These are phyloP conservation scores for Gnatocerus cornutus DNA, from an alignment of 2,888 invertebrate genomes.

Conservation along the genomic window DNA sequence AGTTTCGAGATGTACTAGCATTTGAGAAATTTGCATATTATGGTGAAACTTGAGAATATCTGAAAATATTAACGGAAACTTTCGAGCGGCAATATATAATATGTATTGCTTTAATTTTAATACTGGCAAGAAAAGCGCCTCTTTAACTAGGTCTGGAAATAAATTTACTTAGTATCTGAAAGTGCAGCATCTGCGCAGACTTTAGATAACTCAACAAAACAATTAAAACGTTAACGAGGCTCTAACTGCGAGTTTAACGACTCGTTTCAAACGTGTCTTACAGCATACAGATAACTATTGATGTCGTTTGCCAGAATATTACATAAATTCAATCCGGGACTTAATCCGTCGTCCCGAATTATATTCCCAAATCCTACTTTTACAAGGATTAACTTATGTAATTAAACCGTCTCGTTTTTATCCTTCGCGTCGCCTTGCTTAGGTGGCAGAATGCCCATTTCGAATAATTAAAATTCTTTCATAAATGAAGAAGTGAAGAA, in stretches of 20 bases:
- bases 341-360: slow-evolving; percentile 31
- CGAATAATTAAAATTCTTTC: slow-evolving; percentile 53
- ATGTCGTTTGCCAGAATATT: slow-evolving; percentile 47
- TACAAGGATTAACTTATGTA: slow-evolving; percentile 42
- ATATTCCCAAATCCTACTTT: slow-evolving; percentile 37
- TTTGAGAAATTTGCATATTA: slow-evolving; percentile 69
- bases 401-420: slow-evolving; percentile 37
- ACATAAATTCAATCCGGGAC: slow-evolving; percentile 41
- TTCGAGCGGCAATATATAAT: slow-evolving; percentile 52
- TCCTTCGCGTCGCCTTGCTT: slow-evolving; percentile 7
- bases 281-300: slow-evolving; percentile 51
- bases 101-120: slow-evolving; percentile 58
- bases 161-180: slow-evolving; percentile 62
- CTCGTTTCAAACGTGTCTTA: slow-evolving; percentile 65
- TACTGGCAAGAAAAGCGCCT: slow-evolving; percentile 58
- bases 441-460: slow-evolving; percentile 23
- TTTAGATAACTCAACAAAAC: slow-evolving; percentile 67
- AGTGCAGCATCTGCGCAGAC: slow-evolving; percentile 63
- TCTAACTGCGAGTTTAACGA: slow-evolving; percentile 68
- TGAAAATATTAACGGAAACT: slow-evolving; percentile 63
- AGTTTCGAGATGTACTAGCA: slow-evolving; percentile 68
- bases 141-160: slow-evolving; percentile 54
- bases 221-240: slow-evolving; percentile 69
- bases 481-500: slow-evolving; percentile 60
- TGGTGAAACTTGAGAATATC: slow-evolving; percentile 67